Base-by-base conservation (phyloP, 92 coral and sea anemone genomes). In the Bergia puertoricense region DNA sequence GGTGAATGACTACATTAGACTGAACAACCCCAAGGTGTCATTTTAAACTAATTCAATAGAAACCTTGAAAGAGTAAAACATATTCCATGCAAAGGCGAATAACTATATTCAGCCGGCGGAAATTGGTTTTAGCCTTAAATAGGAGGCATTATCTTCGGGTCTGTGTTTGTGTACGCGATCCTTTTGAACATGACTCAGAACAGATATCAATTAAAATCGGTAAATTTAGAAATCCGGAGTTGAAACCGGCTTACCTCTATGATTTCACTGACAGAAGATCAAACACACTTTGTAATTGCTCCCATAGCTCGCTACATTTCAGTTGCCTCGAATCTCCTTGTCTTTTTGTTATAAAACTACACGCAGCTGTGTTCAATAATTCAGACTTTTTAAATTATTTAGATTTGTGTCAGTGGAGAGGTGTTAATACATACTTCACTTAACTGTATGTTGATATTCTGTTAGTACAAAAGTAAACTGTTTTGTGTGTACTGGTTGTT, bases 21-120 rank as follows among this genome's bases (percentile, higher is more conserved):
- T 48, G 67, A 46, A 84, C 79, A 14, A 84, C 78, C 87, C 30
- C 79, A 45, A 84, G 79, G 66, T 23, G 14, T 46, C 43, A 36
- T 84, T 71, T 84, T 46, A 36, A 45, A 71, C 78, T 84, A 84
- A 84, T 84, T 84, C 79, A 84, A 84, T 84, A 71, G 67, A 71
- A 84, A 84, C 10, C 37, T 46, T 45, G 38, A 84, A 84, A 84
- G 45, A 46, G 68, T 48, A 51, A 45, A 46, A n/a, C 30, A 30
- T 69, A 84, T 71, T 69, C 77, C 38, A 82, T 40, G 78, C 79
- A 69, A 46, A 71, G 78, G 65, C 56, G 79, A 72, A 67, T 30
- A 82, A 82, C 59, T 82, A 40, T 45, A 43, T 84, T 30, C 79
- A 72, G 68, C 78, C 79, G 87, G 87, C 87, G 87, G 78, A 84